phyloP scores from a whole-genome alignment of 2,888 invertebrate species.

The Sarcophaga carnaria region DNA sequence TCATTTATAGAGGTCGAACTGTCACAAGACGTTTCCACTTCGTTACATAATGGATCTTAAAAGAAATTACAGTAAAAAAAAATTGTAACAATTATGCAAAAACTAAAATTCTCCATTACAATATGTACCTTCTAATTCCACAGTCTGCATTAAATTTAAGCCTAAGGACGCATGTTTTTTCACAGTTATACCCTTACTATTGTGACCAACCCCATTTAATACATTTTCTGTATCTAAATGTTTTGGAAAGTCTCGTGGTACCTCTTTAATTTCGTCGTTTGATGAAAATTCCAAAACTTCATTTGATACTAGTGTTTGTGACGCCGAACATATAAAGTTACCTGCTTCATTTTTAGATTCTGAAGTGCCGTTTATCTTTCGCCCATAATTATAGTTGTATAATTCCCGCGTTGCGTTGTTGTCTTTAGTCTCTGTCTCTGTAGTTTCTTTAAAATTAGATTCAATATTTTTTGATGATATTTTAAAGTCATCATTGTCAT shows the following conservation, averaged over 20 bases:
- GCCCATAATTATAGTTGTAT: slow-evolving; percentile 15
- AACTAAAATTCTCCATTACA: neutral
- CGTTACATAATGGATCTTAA: slow-evolving; percentile 33
- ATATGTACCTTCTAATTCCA: slow-evolving; percentile 75
- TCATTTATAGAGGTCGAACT: slow-evolving; percentile 34
- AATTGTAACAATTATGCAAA: neutral
- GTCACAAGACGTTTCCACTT: slow-evolving; percentile 43
- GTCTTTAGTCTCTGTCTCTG: neutral
- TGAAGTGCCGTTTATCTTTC: slow-evolving; percentile 6
- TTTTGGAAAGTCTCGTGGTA: slow-evolving; percentile 29
- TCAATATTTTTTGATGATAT: slow-evolving; percentile 27
- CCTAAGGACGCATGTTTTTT: slow-evolving; percentile 66
- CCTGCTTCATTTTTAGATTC: neutral
- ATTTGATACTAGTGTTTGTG: neutral
- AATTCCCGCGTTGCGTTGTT: slow-evolving; percentile 36
- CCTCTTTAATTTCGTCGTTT: neutral
- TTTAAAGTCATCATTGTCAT: slow-evolving; percentile 72
- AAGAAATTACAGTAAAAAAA: neutral
- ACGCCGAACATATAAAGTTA: neutral
- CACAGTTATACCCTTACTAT: slow-evolving; percentile 64
- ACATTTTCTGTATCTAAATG: slow-evolving; percentile 27
- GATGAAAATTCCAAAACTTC: neutral
- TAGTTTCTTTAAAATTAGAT: slow-evolving; percentile 8
- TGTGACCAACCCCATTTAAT: slow-evolving; percentile 36
- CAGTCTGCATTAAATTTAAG: slow-evolving; percentile 75